phyloP scores from a whole-genome alignment of 2,797 vertebrate species.

The Heterohyrax brucei region DNA sequence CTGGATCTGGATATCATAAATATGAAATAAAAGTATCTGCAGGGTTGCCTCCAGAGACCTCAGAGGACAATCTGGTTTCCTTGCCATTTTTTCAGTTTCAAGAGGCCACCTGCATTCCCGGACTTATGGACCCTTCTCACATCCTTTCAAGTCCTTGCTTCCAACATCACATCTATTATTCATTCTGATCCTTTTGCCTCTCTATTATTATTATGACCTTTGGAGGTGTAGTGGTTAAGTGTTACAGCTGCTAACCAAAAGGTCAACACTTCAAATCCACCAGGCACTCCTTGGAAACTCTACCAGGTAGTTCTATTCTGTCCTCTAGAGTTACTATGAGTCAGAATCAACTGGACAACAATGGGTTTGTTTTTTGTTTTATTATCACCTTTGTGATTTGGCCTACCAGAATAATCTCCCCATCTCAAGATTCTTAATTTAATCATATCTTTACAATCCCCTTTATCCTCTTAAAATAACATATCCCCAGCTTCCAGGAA shows the following conservation, averaged over 20 bases:
- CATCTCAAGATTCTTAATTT: too few species aligned
- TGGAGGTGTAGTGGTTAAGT: neutral
- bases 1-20: neutral
- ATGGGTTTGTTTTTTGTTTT: too few species aligned
- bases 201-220: neutral
- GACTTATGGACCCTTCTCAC: too few species aligned
- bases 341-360: too few species aligned
- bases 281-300: too few species aligned
- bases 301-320: too few species aligned
- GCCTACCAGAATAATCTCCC: neutral
- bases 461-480: neutral
- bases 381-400: neutral
- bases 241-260: too few species aligned
- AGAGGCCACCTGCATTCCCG: too few species aligned
- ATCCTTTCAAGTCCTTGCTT: neutral
- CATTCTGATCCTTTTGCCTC: neutral
- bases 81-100: neutral
- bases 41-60: neutral
- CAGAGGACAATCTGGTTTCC: neutral
- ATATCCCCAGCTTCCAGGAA: neutral
- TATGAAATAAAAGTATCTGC: neutral
- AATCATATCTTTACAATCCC: neutral
- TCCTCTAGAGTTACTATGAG: too few species aligned
- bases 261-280: too few species aligned
- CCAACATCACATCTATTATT: neutral